Percentiles rank a stretch among this genome's conserved stretches.
Conservation (phyloP, 2,888 invertebrate species). For the Tupiocoris notatus region DNA sequence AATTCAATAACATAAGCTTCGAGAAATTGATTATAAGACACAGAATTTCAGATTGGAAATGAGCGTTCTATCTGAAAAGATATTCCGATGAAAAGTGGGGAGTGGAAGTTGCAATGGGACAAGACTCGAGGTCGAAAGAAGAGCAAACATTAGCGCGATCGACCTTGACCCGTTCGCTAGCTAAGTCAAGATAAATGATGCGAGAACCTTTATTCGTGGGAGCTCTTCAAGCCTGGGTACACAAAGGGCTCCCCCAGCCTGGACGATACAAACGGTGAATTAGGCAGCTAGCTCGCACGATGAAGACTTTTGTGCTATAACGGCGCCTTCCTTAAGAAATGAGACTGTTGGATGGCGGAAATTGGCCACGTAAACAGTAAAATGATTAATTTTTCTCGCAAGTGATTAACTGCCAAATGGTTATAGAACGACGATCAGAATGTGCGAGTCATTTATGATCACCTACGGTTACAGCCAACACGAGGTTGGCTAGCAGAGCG, state of each 20-base stretch:
- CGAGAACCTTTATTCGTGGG: not conserved
- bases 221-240: not conserved
- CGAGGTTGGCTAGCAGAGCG: too few relatives aligned
- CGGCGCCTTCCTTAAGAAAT: not conserved
- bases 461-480: not conserved
- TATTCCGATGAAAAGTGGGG: too few relatives aligned
- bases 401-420: not conserved
- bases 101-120: not conserved
- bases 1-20: too few relatives aligned
- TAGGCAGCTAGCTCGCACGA: not conserved
- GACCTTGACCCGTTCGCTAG: not conserved
- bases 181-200: not conserved
- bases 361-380: not conserved
- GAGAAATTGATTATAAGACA: too few relatives aligned
- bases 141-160: not conserved
- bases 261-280: not conserved
- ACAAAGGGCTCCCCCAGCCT: not conserved
- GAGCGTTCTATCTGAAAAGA: too few relatives aligned
- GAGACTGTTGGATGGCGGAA: not conserved
- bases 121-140: not conserved
- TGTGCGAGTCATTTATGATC: not conserved
- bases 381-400: not conserved
- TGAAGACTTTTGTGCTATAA: not conserved
- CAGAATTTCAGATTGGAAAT: too few relatives aligned
- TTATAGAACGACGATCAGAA: not conserved